Evolutionary conservation across 2,888 invertebrate genomes (phyloP), one percentile per base, ranked within the genome.

Genomic region (Drosophila prolongata): DNA sequence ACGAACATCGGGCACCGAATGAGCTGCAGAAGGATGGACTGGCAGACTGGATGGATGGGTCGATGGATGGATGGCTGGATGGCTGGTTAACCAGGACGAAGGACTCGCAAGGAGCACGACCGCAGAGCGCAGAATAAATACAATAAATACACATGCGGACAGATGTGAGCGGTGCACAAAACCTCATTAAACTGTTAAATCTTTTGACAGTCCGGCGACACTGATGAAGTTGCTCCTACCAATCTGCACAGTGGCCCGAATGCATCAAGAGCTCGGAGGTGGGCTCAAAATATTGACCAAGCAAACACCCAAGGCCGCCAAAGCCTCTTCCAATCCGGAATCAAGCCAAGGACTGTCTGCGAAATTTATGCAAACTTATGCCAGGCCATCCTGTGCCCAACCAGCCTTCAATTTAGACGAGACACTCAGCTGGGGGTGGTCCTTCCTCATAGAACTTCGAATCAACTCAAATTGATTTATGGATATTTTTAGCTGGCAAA

Each of bases 101-200:
- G 72, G 35, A 44, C 58, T 30, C 24, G 49, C 37, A 35, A 43
- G 46, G 52, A 75, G 74, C 46, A 37, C 54, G 75, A 83, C 83
- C 88, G 61, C 87, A 81, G 54, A 76, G 88, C 66, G 57, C 75
- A 68, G 75, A 85, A 78, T 78, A 88, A 84, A 87, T 76, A 87
- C 86, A 83, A 78, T 85, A 82, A 83, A 86, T 82, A 82, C 74
- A 86, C 65, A 83, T 53, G 81, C 54, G 67, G 73, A 86, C 72
- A 72, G 83, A 58, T 77, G 75, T 73, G 85, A 75, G 74, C 75
- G 57, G 61, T 77, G 78, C 46, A 27, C 47, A 81, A 87, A 87
- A 86, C 89, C 83, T 88, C 83, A 84, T 84, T 84, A 88, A 84
- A 88, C 84, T 82, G 88, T 88, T 84, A 84, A 86, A 78, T 80